Base-by-base conservation (phyloP, 2,113 vertebrate genomes). In the Thryonomys swinderianus region DNA sequence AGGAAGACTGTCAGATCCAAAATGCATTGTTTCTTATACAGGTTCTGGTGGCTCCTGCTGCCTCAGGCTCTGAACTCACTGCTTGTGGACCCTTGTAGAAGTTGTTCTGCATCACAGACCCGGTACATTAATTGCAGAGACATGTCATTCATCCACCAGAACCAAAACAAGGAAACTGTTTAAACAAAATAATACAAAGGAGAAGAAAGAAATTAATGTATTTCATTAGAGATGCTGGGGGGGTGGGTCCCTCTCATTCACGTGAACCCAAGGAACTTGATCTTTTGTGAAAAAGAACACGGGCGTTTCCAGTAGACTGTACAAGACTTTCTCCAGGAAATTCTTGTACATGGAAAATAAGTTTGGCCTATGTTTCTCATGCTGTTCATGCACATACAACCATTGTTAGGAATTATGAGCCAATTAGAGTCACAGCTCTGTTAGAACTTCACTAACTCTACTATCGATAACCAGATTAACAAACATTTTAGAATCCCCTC, bases 281-380 rank as follows among this genome's bases (percentile, higher is more conserved):
- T 97, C 97, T 98, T 96, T n/a, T n/a, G n/a, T n/a, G n/a, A n/a
- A n/a, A 98, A 98, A 95, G 95, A 98, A 98, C 98, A 98, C 97
- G 98, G 98, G 97, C 96, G 97, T 97, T 96, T 93, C 90, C 94
- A 97, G 95, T 85, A 95, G 96, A 96, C 96, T 30, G 90, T 95
- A 83, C 89, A 97, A 94, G 96, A 96, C 96, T 95, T 98, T 97
- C 97, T 97, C 94, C 86, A 95, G 95, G 96, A 97, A 96, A 96
- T 97, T 97, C 88, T 96, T 74, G 34, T 96, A 97, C 81, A 67
- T 92, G 73, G 69, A 96, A 97, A 93, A 95, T 88, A 71, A 71
- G 59, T 62, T 73, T 92, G 61, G 42, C 25, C 37, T 94, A 91
- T 82, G 91, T 32, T 94, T 93, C 80, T 92, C 86, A 85, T 40